Evolutionary conservation across 2,888 invertebrate genomes (phyloP).

Genomic region (Melanophora roralis): DNA sequence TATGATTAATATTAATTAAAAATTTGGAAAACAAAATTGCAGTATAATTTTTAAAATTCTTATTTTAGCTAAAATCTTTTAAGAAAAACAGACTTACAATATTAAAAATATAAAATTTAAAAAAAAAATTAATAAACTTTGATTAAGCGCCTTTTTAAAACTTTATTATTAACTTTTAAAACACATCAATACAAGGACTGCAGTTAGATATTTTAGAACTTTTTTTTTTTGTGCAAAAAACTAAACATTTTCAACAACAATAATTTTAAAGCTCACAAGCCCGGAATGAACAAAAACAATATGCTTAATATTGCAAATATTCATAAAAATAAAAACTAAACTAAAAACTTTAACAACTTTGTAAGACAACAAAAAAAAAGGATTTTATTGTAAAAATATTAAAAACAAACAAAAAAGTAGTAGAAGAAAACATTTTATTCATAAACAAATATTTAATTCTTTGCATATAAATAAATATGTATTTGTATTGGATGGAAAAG

Average conservation of each 20-base stretch:
- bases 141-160: no score
- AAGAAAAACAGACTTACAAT: no score
- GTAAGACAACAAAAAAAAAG: constrained; percentile 2
- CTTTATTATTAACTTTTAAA: no score
- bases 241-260: no score
- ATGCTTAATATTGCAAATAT: constrained; percentile 4
- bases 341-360: constrained; percentile 38
- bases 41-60: no score
- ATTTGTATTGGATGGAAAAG: constrained; percentile 13
- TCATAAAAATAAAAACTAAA: not conserved
- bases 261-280: no score
- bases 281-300: not conserved
- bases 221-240: no score
- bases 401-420: constrained; percentile 25
- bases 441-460: constrained; percentile 30
- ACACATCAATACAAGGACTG: no score
- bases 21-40: not conserved
- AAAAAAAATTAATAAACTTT: no score
- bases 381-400: not conserved
- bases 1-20: not conserved
- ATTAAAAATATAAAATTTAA: no score
- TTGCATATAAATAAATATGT: not conserved
- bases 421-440: constrained; percentile 18
- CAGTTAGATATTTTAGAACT: no score
- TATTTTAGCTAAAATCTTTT: no score